Evolutionary conservation across 2,797 vertebrate species (phyloP).

Genomic region (Premnoplex brunnescens): DNA sequence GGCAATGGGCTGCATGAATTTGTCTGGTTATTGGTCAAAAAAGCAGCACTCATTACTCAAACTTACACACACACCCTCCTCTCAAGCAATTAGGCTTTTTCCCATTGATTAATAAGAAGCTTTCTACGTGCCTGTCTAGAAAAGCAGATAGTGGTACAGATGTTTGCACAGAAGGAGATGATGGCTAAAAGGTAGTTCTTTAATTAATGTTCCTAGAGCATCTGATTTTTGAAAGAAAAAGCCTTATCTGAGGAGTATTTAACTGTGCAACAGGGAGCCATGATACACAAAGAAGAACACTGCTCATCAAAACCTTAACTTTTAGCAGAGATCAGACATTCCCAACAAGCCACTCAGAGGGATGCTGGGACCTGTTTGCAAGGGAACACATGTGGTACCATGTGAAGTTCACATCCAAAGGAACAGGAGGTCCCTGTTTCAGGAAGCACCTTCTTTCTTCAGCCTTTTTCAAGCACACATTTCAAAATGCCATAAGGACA

Average conservation of each 20-base stretch:
- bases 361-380: not conserved
- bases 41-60: not conserved
- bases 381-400: not conserved
- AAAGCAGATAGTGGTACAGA: not conserved
- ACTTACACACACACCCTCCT: fast-evolving
- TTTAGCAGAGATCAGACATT: not conserved
- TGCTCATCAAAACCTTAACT: not conserved
- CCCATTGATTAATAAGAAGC: not conserved
- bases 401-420: not conserved
- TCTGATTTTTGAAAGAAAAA: not conserved
- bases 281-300: not conserved
- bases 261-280: not conserved
- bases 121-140: not conserved
- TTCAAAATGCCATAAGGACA: not conserved
- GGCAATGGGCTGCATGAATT: not conserved
- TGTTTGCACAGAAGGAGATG: not conserved
- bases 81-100: not conserved
- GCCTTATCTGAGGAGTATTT: not conserved
- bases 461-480: not conserved
- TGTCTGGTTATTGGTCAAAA: not conserved
- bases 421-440: not conserved
- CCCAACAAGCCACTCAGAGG: not conserved
- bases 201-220: not conserved
- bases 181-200: not conserved
- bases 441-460: not conserved